Base-by-base conservation (phyloP, 2,797 vertebrate species). In the Glyptemys insculpta region DNA sequence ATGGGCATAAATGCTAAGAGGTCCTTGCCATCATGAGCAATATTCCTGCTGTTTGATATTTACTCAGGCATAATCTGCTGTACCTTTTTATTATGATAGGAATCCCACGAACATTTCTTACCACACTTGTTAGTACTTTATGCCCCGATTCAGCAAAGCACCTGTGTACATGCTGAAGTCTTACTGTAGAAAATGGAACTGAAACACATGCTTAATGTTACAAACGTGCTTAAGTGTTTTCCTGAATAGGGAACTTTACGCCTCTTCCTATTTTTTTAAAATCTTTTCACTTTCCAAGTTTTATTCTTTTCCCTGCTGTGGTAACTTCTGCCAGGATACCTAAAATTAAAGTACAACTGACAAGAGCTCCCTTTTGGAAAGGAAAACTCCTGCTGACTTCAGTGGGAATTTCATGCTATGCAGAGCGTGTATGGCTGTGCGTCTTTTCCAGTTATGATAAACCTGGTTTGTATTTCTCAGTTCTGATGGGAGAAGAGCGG, bases 361-460 rank as follows among this genome's bases (percentile, higher is more conserved):
- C 81, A 80, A 59, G 49, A 85, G 57, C 10, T 29, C 62, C 8
- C 65, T 19, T 62, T 78, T 80, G 62, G 37, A 83, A 54, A 78
- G 79, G 53, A 62, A 86, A 59, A 54, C 84, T 54, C 74, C 93
- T 19, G 49, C 86, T 57, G 49, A 80, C 41, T 83, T 19, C 2
- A 57, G 47, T 27, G 29, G 31, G 11, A 4, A 59, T 41, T 56
- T 57, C 11, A 31, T 76, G 79, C 65, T 78, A 41, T 57, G 41
- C 12, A 16, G 88, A 54, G 84, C 12, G n/a, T 44, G 14, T 81
- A 34, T 12, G 49, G 19, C 41, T 57, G 92, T 84, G 56, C 41
- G 21, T 79, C 76, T 74, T 47, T 56, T 85, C 79, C 57, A 90
- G 88, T 86, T 86, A n/a, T 47, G 83, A 94, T 76, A 85, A 91